Evolutionary conservation across 1,140 invertebrate genomes (phyloP).

Genomic region (Sitophilus oryzae): DNA sequence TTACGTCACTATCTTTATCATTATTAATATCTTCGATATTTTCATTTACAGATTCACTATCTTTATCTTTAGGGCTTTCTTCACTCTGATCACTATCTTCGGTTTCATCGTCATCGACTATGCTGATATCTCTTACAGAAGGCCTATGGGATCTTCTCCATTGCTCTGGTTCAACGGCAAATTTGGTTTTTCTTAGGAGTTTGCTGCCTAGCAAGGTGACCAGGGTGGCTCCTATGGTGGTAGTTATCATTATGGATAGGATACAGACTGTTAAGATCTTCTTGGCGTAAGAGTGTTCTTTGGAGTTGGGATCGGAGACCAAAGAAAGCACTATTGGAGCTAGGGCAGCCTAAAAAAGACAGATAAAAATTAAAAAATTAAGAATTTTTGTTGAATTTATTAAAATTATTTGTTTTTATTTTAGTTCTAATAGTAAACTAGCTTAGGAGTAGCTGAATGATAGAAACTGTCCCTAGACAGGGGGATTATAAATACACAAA

Average conservation of each 20-base stretch:
- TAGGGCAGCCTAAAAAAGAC: slow-evolving; percentile 62
- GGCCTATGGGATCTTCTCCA: slow-evolving; percentile 70
- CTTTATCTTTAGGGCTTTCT: background rate
- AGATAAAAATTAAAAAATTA: background rate
- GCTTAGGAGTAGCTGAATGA: no score
- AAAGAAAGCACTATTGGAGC: slow-evolving; percentile 71
- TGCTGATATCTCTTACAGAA: slow-evolving; percentile 75
- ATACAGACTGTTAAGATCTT: slow-evolving; percentile 69
- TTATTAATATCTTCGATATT: background rate
- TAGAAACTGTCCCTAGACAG: no score
- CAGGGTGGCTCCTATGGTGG: slow-evolving; percentile 81
- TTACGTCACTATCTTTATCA: background rate
- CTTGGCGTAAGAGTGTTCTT: slow-evolving; percentile 52
- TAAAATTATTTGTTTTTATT: no score
- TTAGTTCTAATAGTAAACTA: no score
- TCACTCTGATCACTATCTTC: slow-evolving; percentile 31
- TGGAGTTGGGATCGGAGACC: slow-evolving; percentile 47
- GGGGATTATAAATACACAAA: no score
- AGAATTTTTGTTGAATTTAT: background rate
- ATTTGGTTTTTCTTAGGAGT: slow-evolving; percentile 64
- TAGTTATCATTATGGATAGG: slow-evolving; percentile 86
- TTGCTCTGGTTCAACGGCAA: slow-evolving; percentile 54
- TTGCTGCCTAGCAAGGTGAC: slow-evolving; percentile 74
- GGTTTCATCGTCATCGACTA: slow-evolving; percentile 68
- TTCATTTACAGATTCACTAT: background rate